Percentiles rank a stretch among this genome's conserved stretches.
phyloP scores from a whole-genome alignment of 2,888 invertebrate species.

The Xestia sexstrigata region DNA sequence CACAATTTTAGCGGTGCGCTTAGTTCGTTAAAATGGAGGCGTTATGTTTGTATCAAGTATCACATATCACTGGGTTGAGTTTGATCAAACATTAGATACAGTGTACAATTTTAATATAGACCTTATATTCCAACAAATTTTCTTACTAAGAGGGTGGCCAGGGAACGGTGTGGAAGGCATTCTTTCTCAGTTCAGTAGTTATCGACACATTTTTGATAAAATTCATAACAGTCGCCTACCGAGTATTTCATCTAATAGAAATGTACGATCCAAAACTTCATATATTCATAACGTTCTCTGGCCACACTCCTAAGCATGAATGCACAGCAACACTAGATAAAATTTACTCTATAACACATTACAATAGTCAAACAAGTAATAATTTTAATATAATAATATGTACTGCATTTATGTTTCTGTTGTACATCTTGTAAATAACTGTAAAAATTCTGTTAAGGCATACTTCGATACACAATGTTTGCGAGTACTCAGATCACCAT shows the following conservation, averaged over 20 bases:
- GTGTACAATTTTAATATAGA: conserved; percentile 31
- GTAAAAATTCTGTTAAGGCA: conserved; percentile 52
- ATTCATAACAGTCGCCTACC: not conserved
- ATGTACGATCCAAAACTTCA: not conserved
- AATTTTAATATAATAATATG: conserved; percentile 53
- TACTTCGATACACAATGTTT: conserved; percentile 47
- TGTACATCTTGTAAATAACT: conserved; percentile 60
- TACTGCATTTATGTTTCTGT: conserved; percentile 55
- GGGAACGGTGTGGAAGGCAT: not conserved
- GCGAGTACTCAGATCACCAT: conserved; percentile 42
- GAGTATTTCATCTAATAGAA: not conserved
- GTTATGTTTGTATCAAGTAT: conserved; percentile 16
- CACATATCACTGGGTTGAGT: conserved; percentile 40
- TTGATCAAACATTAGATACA: conserved; percentile 66
- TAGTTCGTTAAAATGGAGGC: conserved; percentile 41
- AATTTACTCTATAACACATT: conserved; percentile 61
- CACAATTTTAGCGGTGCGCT: conserved; percentile 36
- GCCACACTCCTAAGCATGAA: conserved; percentile 49
- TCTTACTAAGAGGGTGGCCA: conserved; percentile 40
- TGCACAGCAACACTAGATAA: conserved; percentile 51
- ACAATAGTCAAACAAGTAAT: conserved; percentile 58
- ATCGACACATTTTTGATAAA: not conserved
- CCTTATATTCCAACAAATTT: conserved; percentile 42
- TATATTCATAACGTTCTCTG: conserved; percentile 32
- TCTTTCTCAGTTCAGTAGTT: not conserved